Conservation (phyloP, 2,797 vertebrate species). For the Sebastes kiyomatsui region DNA sequence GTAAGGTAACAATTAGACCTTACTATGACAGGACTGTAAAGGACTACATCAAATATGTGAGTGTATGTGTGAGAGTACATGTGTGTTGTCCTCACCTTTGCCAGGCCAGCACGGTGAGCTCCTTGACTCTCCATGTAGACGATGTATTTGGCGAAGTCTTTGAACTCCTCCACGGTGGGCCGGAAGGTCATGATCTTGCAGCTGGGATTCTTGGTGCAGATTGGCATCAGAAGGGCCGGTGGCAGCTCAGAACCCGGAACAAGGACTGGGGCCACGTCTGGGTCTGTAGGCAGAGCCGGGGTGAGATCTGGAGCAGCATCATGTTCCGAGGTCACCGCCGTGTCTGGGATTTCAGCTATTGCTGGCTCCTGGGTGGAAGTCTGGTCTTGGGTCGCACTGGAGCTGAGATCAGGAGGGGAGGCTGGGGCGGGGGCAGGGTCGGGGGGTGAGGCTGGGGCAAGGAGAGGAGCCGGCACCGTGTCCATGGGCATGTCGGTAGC, state of each 20-base stretch:
- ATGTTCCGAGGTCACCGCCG: slow-evolving; percentile 6
- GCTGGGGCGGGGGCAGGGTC: slow-evolving; percentile 5
- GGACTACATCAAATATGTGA: not conserved
- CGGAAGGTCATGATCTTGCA: slow-evolving; percentile 98
- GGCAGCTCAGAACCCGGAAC: slow-evolving; percentile 29
- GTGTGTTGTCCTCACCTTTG: slow-evolving; percentile 59
- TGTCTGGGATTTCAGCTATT: slow-evolving; percentile 28
- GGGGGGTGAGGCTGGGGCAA: slow-evolving; percentile 18
- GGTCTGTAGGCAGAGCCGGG: slow-evolving; percentile 5
- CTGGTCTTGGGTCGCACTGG: slow-evolving; percentile 26
- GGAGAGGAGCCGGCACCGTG: slow-evolving; percentile 42
- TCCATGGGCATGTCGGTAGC: slow-evolving; percentile 64
- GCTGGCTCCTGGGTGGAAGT: slow-evolving; percentile 33
- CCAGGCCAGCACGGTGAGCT: slow-evolving; percentile 92
- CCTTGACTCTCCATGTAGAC: slow-evolving; percentile 94
- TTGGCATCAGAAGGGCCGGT: slow-evolving; percentile 21
- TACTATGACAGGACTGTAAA: not conserved
- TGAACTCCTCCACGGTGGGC: slow-evolving; percentile 94
- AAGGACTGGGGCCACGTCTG: not conserved
- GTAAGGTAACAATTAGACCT: not conserved
- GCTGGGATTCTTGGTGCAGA: slow-evolving; percentile 86
- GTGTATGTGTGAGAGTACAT: not conserved
- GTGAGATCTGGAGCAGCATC: slow-evolving; percentile 13
- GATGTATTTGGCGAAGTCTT: slow-evolving; percentile 92
- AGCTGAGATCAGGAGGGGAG: slow-evolving; percentile 26